Evolutionary conservation across 2,113 vertebrate genomes (phyloP).

Genomic region (rabbit (Oryctolagus cuniculus)): DNA sequence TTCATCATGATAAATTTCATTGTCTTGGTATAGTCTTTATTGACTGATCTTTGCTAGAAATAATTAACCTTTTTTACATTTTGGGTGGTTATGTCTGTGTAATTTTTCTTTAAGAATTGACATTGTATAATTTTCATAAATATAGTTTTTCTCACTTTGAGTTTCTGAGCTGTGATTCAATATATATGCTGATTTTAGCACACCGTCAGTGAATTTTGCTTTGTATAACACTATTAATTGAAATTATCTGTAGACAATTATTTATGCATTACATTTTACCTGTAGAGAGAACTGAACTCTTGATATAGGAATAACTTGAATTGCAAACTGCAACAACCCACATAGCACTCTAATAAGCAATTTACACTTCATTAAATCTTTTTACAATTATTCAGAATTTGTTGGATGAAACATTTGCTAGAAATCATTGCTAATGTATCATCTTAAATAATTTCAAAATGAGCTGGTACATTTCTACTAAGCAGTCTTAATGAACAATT

Average conservation of each 20-base stretch:
- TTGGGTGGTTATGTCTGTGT: neutral
- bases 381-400: conserved; percentile 69
- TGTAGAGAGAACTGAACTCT: conserved; percentile 57
- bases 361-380: conserved; percentile 64
- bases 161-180: conserved; percentile 45
- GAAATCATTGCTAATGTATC: conserved; percentile 70
- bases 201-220: conserved; percentile 51
- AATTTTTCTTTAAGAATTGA: neutral
- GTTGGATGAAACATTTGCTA: conserved; percentile 59
- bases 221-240: conserved; percentile 62
- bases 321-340: conserved; percentile 51
- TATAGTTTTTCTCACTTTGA: conserved; percentile 46
- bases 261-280: conserved; percentile 57
- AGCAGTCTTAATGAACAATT: conserved; percentile 61
- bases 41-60: neutral
- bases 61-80: neutral
- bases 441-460: conserved; percentile 72
- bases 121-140: conserved; percentile 8
- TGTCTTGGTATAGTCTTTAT: neutral
- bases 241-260: conserved; percentile 57
- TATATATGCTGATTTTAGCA: conserved; percentile 30
- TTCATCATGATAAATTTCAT: neutral
- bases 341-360: conserved; percentile 31
- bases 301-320: conserved; percentile 62
- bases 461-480: conserved; percentile 64